Percentiles rank a stretch among this genome's conserved stretches.
Conservation (phyloP, 2,113 vertebrate species). For the Zapornia atra region DNA sequence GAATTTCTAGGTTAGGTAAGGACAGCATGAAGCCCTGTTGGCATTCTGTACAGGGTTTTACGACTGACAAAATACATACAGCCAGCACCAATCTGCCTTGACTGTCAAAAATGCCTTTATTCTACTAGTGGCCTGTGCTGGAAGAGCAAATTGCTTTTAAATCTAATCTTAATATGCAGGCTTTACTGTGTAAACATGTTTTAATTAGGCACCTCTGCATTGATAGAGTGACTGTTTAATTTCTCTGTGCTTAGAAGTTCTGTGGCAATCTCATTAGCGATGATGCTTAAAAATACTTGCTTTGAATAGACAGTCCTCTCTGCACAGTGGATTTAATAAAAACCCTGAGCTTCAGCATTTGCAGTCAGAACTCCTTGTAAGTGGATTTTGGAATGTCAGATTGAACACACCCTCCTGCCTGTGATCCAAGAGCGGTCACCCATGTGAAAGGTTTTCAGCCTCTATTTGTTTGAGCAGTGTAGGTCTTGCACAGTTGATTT, state of each 20-base stretch:
- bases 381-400: background rate
- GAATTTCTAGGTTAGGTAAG: background rate
- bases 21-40: background rate
- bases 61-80: background rate
- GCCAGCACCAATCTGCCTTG: background rate
- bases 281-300: background rate
- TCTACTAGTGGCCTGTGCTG: background rate
- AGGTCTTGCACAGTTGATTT: background rate
- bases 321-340: background rate
- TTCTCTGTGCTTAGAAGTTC: background rate
- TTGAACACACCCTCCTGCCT: background rate
- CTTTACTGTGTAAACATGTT: background rate
- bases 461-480: background rate
- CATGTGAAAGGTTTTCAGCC: background rate
- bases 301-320: background rate
- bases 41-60: background rate
- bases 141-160: background rate
- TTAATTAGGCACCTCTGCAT: background rate
- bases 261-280: background rate
- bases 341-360: background rate
- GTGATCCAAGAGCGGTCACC: background rate
- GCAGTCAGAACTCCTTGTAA: background rate
- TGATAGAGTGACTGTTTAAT: background rate
- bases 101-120: background rate
- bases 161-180: background rate